Evolutionary conservation across 1,140 invertebrate species (phyloP).

Genomic region (Alviniconcha marisindica): DNA sequence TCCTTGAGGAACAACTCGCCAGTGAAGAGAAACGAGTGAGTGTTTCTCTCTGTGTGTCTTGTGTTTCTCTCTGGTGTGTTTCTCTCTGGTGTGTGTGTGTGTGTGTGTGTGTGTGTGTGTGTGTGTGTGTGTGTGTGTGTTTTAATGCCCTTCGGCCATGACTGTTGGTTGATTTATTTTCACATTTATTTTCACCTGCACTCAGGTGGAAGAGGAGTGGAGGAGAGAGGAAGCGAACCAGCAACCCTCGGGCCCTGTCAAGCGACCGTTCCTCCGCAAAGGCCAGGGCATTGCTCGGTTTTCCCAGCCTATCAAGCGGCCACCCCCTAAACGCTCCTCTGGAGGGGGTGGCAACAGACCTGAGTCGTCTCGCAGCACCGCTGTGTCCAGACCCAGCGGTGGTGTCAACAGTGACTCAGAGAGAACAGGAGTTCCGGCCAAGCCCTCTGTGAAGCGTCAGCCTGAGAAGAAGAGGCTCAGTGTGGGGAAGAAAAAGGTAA

Average conservation of each 20-base stretch:
- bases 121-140: too few relatives aligned
- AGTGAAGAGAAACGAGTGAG: conserved; percentile 65
- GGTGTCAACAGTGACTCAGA: not conserved
- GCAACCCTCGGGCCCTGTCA: conserved; percentile 49
- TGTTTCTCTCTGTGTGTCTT: not conserved
- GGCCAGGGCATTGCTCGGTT: conserved; percentile 71
- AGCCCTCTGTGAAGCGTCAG: conserved; percentile 33
- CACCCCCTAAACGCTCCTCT: not conserved
- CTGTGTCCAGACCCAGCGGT: not conserved
- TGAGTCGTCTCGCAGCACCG: not conserved
- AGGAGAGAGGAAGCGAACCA: conserved; percentile 28
- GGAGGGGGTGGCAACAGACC: not conserved
- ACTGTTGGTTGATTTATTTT: not conserved
- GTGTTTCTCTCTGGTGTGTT: not conserved
- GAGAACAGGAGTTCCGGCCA: not conserved
- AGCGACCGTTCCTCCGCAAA: conserved; percentile 66
- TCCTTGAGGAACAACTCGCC: conserved; percentile 69
- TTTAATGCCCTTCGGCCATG: too few relatives aligned
- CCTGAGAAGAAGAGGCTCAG: conserved; percentile 27
- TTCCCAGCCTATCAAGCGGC: conserved; percentile 42
- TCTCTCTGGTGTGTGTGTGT: too few relatives aligned
- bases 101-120: too few relatives aligned
- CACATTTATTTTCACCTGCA: not conserved
- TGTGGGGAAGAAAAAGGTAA: not conserved
- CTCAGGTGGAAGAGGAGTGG: conserved; percentile 14